phyloP scores from a whole-genome alignment of 2,797 vertebrate species.

The Carcharodon carcharias region DNA sequence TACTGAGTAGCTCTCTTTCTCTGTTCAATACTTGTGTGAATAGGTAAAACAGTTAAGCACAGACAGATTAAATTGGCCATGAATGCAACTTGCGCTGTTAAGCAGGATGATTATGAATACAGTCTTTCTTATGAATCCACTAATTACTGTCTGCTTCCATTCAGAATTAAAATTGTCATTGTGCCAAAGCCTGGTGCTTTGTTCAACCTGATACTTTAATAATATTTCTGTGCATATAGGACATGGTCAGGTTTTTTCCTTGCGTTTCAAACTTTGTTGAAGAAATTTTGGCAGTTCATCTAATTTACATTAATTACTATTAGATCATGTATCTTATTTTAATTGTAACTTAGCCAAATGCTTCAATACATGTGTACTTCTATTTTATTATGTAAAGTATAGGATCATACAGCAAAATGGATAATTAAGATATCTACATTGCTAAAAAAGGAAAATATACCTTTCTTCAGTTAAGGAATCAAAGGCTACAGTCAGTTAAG shows the following conservation, averaged over 20 bases:
- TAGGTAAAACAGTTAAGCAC: background rate
- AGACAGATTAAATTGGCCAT: constrained; percentile 10
- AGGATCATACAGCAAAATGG: background rate
- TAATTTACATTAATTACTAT: background rate
- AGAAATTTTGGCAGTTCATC: background rate
- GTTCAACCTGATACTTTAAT: background rate
- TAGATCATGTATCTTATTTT: background rate
- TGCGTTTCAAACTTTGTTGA: constrained; percentile 3
- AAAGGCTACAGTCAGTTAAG: background rate
- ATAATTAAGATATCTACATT: background rate
- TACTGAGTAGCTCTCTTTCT: background rate
- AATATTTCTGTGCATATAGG: too few species aligned
- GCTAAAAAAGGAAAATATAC: background rate
- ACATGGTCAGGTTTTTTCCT: background rate
- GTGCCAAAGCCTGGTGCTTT: background rate
- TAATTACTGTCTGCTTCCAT: constrained; percentile 17
- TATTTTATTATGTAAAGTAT: background rate
- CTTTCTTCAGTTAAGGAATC: background rate
- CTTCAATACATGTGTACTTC: too few species aligned
- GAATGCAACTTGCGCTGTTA: background rate
- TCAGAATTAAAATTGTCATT: constrained; percentile 3
- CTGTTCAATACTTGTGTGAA: background rate
- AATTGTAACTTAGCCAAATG: background rate
- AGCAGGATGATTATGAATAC: constrained; percentile 20
- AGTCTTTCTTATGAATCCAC: background rate